Conservation (phyloP, 1,140 invertebrate genomes). For the Scaptomyza montana region DNA sequence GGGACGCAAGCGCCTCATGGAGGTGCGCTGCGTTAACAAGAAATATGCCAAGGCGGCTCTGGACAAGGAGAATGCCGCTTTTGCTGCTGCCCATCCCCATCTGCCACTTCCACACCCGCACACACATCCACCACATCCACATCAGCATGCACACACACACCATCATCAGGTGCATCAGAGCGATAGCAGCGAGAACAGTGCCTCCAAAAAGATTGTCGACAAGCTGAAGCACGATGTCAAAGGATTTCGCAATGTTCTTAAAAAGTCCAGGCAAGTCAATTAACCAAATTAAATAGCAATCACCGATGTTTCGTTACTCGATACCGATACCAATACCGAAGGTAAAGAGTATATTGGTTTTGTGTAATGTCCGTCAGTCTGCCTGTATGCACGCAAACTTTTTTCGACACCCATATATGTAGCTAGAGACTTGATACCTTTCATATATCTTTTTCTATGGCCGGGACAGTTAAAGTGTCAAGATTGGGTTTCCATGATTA, state of each 20-base stretch:
- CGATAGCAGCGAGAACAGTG: slow-evolving; percentile 87
- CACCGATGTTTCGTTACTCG: not conserved
- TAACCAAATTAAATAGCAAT: not conserved
- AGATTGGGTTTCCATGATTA: too few relatives aligned
- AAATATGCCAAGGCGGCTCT: slow-evolving; percentile 75
- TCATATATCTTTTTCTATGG: too few relatives aligned
- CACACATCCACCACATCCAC: slow-evolving; percentile 47
- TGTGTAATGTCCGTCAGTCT: too few relatives aligned
- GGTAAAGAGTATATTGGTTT: too few relatives aligned
- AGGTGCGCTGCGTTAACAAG: slow-evolving; percentile 86
- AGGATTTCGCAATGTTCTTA: slow-evolving; percentile 88
- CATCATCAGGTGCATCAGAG: slow-evolving; percentile 84
- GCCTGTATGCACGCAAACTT: too few relatives aligned
- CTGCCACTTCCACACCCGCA: slow-evolving; percentile 59
- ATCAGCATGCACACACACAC: slow-evolving; percentile 64
- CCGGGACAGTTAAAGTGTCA: too few relatives aligned
- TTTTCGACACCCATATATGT: too few relatives aligned
- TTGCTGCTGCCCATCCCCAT: slow-evolving; percentile 62
- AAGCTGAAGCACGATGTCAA: slow-evolving; percentile 93
- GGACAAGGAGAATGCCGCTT: slow-evolving; percentile 71
- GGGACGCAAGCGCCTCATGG: slow-evolving; percentile 94
- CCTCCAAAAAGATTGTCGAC: slow-evolving; percentile 90
- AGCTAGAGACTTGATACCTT: too few relatives aligned
- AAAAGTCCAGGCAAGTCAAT: slow-evolving; percentile 85
- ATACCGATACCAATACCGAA: too few relatives aligned